These are phyloP conservation scores for Notolabrus celidotus DNA, from an alignment of 2,797 vertebrate species.

Conservation along the genomic window DNA sequence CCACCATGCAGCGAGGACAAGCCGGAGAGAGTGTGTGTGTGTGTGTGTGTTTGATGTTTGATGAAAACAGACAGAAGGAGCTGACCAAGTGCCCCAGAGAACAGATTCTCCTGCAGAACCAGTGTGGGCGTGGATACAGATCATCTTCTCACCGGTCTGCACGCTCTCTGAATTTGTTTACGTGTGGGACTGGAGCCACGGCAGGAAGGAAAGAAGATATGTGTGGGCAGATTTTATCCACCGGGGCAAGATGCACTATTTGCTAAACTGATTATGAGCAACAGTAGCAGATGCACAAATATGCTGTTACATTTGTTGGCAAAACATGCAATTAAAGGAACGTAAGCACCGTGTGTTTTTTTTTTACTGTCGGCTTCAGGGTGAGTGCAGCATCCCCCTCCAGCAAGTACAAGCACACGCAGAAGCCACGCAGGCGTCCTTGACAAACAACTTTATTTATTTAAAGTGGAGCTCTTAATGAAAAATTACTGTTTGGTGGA, in stretches of 20 bases:
- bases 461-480: neutral
- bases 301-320: conserved; percentile 33
- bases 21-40: conserved; percentile 6
- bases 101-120: conserved; percentile 24
- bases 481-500: conserved; percentile 26
- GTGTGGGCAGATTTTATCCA: conserved; percentile 41
- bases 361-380: conserved; percentile 9
- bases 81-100: conserved; percentile 51
- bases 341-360: neutral
- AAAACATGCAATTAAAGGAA: conserved; percentile 24
- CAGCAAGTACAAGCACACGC: conserved; percentile 15
- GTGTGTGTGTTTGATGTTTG: conserved; percentile 21
- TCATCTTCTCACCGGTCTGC: conserved; percentile 39
- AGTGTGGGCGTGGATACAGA: conserved; percentile 8
- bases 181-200: conserved; percentile 31
- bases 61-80: conserved; percentile 42
- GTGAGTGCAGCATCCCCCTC: conserved; percentile 21
- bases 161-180: conserved; percentile 18
- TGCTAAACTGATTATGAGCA: conserved; percentile 53
- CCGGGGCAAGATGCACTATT: conserved; percentile 39
- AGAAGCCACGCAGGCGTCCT: conserved; percentile 7
- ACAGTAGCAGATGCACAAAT: conserved; percentile 48
- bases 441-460: conserved; percentile 9
- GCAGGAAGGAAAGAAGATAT: conserved; percentile 12
- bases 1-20: neutral